Percentiles rank a stretch among this genome's conserved stretches.
Conservation (phyloP, 2,888 invertebrate species). For the Philopedon plagiatum region DNA sequence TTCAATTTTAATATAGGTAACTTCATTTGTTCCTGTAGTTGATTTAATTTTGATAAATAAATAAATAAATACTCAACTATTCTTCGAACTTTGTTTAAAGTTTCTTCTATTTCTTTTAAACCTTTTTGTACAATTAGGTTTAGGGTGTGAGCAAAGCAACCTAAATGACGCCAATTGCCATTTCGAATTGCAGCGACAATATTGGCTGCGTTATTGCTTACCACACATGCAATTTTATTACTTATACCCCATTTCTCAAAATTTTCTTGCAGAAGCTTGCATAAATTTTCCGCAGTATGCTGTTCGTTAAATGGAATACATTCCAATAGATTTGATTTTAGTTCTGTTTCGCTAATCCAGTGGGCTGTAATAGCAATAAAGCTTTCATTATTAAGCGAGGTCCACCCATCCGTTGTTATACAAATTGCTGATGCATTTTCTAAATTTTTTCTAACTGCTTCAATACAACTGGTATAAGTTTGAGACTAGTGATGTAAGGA, state of each 20-base stretch:
- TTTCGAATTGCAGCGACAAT: slow-evolving; percentile 20
- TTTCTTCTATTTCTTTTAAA: slow-evolving; percentile 19
- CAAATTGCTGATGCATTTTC: not conserved
- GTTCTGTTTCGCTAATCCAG: slow-evolving; percentile 1
- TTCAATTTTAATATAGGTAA: slow-evolving; percentile 35
- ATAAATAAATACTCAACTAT: slow-evolving; percentile 46
- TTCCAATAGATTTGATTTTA: not conserved
- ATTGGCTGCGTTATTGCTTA: slow-evolving; percentile 33
- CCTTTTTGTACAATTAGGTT: too few species aligned
- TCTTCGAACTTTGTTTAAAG: slow-evolving; percentile 25
- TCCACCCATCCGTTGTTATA: slow-evolving; percentile 5
- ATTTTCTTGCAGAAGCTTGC: not conserved
- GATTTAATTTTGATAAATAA: slow-evolving; percentile 1
- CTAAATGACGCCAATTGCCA: slow-evolving; percentile 17
- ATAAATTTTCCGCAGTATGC: not conserved
- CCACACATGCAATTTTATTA: slow-evolving; percentile 34
- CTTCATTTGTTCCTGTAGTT: slow-evolving; percentile 12
- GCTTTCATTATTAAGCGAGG: not conserved
- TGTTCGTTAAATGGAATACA: not conserved
- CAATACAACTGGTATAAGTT: not conserved
- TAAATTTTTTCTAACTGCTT: not conserved
- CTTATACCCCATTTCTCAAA: slow-evolving; percentile 12
- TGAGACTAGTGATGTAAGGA: too few species aligned
- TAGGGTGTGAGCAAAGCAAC: slow-evolving; percentile 26
- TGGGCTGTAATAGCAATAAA: slow-evolving; percentile 1